These are phyloP conservation scores for Brachionus calyciflorus DNA, from an alignment of 1,140 invertebrate species.

Conservation along the genomic window DNA sequence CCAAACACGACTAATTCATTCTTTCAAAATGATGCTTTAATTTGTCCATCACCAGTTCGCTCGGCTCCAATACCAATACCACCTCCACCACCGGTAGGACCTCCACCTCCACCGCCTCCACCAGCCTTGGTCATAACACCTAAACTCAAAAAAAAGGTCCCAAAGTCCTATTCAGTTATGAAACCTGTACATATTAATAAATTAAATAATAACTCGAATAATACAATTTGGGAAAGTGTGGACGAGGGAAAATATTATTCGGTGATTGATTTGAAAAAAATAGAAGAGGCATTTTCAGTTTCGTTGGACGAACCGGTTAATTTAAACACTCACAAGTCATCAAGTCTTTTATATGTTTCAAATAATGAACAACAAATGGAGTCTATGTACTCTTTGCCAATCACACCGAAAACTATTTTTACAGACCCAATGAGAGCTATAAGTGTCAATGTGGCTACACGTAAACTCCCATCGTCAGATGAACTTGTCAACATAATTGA, in stretches of 20 bases:
- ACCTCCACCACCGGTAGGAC: not conserved
- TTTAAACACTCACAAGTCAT: not conserved
- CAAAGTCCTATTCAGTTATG: not conserved
- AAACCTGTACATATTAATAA: slow-evolving; percentile 24
- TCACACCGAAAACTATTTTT: slow-evolving; percentile 1
- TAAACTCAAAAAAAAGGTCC: slow-evolving; percentile 18
- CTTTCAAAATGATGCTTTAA: not conserved
- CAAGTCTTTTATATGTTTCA: not conserved
- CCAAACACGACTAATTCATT: slow-evolving; percentile 3
- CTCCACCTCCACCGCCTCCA: not conserved
- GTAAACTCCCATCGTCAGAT: slow-evolving; percentile 17
- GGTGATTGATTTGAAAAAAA: slow-evolving; percentile 18
- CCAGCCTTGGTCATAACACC: not conserved
- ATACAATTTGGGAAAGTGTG: slow-evolving; percentile 18
- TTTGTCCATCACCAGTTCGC: not conserved
- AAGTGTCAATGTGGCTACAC: slow-evolving; percentile 7
- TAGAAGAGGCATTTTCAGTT: slow-evolving; percentile 25
- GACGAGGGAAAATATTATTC: slow-evolving; percentile 13
- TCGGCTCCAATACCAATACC: not conserved
- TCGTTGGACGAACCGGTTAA: not conserved
- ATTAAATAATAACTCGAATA: not conserved
- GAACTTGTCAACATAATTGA: slow-evolving; percentile 25
- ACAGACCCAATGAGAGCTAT: not conserved
- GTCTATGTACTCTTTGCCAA: not conserved
- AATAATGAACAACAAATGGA: slow-evolving; percentile 1